phyloP scores from a whole-genome alignment of 2,113 vertebrate genomes.

The Hippoglossus stenolepis region DNA sequence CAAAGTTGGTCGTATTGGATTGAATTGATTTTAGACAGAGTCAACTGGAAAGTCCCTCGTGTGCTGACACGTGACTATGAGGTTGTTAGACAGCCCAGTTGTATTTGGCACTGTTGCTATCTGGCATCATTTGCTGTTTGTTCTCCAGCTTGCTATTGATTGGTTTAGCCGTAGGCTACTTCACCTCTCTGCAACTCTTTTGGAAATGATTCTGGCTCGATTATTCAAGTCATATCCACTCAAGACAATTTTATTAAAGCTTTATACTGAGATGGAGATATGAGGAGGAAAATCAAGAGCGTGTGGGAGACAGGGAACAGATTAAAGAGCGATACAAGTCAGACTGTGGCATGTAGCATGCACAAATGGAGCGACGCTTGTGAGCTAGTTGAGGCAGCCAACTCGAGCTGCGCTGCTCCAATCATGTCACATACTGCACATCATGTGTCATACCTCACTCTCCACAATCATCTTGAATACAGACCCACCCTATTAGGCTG shows the following conservation, averaged over 20 bases:
- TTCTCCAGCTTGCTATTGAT: conserved; percentile 34
- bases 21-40: not conserved
- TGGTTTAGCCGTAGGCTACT: conserved; percentile 18
- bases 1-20: not conserved
- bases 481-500: too few relatives aligned
- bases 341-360: too few relatives aligned
- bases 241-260: conserved; percentile 7
- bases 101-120: conserved; percentile 30
- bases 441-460: too few relatives aligned
- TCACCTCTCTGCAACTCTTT: conserved; percentile 23
- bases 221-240: not conserved
- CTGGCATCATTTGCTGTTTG: conserved; percentile 40
- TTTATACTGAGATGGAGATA: not conserved
- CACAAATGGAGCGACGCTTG: too few relatives aligned
- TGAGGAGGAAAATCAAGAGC: not conserved
- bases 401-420: too few relatives aligned
- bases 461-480: too few relatives aligned
- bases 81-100: not conserved
- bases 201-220: not conserved
- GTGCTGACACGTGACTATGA: conserved; percentile 1
- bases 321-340: too few relatives aligned
- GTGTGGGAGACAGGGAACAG: too few relatives aligned
- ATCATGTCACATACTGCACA: too few relatives aligned
- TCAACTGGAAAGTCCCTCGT: conserved; percentile 2
- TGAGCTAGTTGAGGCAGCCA: too few relatives aligned